Percentiles rank a stretch among this genome's conserved stretches.
phyloP scores from a whole-genome alignment of 2,888 invertebrate genomes.

The Cephus pygmeus region DNA sequence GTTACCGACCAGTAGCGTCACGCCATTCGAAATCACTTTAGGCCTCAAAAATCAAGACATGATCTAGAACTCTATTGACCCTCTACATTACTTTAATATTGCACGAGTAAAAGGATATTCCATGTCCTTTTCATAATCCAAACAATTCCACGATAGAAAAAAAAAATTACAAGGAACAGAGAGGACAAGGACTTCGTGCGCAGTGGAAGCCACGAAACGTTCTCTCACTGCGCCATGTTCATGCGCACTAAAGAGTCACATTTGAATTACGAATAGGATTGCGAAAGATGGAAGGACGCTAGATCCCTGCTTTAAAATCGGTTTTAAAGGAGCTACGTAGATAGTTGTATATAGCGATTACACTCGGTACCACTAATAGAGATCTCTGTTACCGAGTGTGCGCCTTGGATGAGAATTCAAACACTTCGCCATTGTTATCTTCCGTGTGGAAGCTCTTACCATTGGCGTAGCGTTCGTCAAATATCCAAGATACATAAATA shows the following conservation, averaged over 20 bases:
- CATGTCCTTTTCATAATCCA: neutral
- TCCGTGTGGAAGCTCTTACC: slow-evolving; percentile 46
- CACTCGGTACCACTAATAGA: neutral
- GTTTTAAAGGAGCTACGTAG: neutral
- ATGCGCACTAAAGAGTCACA: neutral
- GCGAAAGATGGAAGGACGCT: neutral
- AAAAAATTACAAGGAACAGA: too few relatives aligned
- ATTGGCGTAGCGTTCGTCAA: neutral
- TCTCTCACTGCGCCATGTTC: neutral
- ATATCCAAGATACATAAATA: neutral
- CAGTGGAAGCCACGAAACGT: neutral
- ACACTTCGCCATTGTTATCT: slow-evolving; percentile 30
- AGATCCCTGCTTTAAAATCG: neutral
- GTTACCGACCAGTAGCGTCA: neutral
- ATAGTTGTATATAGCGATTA: neutral
- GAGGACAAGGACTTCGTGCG: neutral
- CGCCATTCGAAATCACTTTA: neutral
- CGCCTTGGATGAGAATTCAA: neutral
- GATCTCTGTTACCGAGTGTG: neutral
- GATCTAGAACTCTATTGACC: neutral
- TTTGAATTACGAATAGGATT: neutral
- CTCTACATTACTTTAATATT: neutral
- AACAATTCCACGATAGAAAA: neutral
- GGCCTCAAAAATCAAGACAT: neutral
- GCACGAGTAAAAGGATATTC: neutral